Base-by-base conservation (phyloP, 2,888 invertebrate genomes). In the Deilephila porcellus region DNA sequence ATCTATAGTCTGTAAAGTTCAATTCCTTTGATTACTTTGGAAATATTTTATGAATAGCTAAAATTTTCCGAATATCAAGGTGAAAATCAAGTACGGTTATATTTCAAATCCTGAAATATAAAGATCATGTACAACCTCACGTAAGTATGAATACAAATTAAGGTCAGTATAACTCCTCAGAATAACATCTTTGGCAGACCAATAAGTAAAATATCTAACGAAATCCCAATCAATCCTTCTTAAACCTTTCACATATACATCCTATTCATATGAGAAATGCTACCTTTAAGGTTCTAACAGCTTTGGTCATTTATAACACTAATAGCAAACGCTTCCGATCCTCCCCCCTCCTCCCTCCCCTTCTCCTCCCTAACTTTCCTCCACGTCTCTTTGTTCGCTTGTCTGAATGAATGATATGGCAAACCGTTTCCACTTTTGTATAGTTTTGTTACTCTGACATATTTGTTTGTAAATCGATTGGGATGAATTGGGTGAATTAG, bases 401-500 rank as follows among this genome's bases (percentile, higher is more conserved):
- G 83, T 84, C 83, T 78, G 73, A 59, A 73, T 85, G 85, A 85
- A 78, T 80, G 79, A 85, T 85, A 77, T 77, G 80, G 79, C 81
- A 60, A 29, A 82, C 82, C 80, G 76, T 78, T 81, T 81, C 77
- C 80, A 79, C 60, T 60, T 67, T 45, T 20, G 71, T 75, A 71
- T 72, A 78, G 70, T 77, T 79, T 80, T 60, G 71, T 77, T 75
- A 70, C 59, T 75, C 60, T n/a, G 63, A 34, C 37, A 71, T 77
- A 76, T 73, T 76, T 79, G 70, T n/a, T 25, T 20, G 52, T 67
- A 37, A 20, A 67, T 17, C 37, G 64, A 64, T 64, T 64, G 45
- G 25, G 14, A 19, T 67, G 52, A 45, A 29, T 25, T 60, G 17
- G 17, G 5, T 29, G 29, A 20, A 25, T 25, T 25, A 1, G 19